These are phyloP conservation scores for Tanypteryx hageni DNA, from an alignment of 2,888 invertebrate genomes.

Conservation along the genomic window DNA sequence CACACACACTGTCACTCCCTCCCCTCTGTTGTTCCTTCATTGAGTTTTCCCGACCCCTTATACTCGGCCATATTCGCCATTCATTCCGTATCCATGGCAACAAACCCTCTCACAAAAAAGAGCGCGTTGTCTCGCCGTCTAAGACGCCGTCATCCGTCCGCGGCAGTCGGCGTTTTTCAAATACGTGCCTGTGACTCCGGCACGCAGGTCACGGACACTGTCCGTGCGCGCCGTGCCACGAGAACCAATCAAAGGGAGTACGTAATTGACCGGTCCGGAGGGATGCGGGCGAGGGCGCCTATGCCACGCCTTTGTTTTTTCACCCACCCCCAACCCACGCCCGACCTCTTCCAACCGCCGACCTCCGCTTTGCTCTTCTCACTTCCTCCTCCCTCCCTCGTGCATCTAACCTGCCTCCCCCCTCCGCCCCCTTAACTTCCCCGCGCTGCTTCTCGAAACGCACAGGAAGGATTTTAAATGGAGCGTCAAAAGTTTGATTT, in stretches of 20 bases:
- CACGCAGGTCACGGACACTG: constrained; percentile 59
- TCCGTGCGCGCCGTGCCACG: constrained; percentile 50
- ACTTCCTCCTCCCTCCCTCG: no score
- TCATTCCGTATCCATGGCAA: constrained; percentile 26
- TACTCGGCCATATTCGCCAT: constrained; percentile 23
- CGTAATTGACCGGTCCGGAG: constrained; percentile 49
- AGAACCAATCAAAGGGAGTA: constrained; percentile 56
- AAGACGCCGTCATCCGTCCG: constrained; percentile 30
- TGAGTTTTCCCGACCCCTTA: constrained; percentile 12
- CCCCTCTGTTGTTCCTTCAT: background rate
- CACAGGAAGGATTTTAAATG: no score
- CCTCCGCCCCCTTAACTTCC: no score
- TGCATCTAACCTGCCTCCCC: no score
- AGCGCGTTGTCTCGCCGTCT: background rate
- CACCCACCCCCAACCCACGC: no score
- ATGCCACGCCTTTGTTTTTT: background rate
- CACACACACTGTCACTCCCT: background rate
- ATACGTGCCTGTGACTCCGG: constrained; percentile 43
- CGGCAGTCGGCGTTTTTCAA: constrained; percentile 30
- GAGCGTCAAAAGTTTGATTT: no score
- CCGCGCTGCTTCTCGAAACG: no score
- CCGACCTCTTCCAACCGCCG: no score
- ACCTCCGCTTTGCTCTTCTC: no score
- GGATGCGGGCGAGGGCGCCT: background rate
- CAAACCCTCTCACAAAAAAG: background rate